phyloP scores from a whole-genome alignment of 2,113 vertebrate genomes.

The Blennius ocellaris region DNA sequence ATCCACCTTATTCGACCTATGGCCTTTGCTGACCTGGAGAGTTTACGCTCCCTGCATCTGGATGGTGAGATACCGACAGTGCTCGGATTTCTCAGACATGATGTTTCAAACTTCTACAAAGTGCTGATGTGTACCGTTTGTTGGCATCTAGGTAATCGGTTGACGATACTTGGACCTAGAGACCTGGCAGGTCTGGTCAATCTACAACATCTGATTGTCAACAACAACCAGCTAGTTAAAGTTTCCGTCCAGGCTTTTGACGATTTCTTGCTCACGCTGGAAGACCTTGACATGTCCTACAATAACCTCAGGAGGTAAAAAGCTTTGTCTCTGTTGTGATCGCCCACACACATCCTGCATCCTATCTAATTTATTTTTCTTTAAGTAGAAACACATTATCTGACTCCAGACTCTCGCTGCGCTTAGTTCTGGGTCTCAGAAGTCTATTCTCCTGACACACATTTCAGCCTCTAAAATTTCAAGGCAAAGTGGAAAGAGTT shows the following conservation, averaged over 20 bases:
- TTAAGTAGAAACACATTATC: slow-evolving; percentile 8
- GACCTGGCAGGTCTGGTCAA: slow-evolving; percentile 88
- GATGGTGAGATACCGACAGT: slow-evolving; percentile 75
- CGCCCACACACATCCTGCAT: not conserved
- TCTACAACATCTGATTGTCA: slow-evolving; percentile 92
- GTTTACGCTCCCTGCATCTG: slow-evolving; percentile 90
- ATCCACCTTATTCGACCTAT: slow-evolving; percentile 88
- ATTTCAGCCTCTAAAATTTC: slow-evolving; percentile 17
- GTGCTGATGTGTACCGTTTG: not conserved
- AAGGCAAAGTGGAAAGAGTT: slow-evolving; percentile 15
- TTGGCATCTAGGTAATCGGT: slow-evolving; percentile 81
- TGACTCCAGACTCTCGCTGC: not conserved
- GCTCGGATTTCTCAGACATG: too few species aligned
- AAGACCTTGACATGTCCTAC: slow-evolving; percentile 93
- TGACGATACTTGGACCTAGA: slow-evolving; percentile 84
- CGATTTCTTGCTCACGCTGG: slow-evolving; percentile 89
- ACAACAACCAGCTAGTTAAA: slow-evolving; percentile 90
- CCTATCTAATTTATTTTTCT: slow-evolving; percentile 13
- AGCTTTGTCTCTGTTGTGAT: not conserved
- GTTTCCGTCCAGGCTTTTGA: slow-evolving; percentile 87
- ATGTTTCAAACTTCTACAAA: too few species aligned
- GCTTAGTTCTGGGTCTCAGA: slow-evolving; percentile 4
- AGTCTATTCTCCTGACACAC: not conserved
- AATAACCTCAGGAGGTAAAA: slow-evolving; percentile 87
- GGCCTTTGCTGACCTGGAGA: slow-evolving; percentile 90